Percentiles rank a stretch among this genome's conserved stretches.
Evolutionary conservation across 2,113 vertebrate species (phyloP).

Genomic region (Cyprinodon variegatus): DNA sequence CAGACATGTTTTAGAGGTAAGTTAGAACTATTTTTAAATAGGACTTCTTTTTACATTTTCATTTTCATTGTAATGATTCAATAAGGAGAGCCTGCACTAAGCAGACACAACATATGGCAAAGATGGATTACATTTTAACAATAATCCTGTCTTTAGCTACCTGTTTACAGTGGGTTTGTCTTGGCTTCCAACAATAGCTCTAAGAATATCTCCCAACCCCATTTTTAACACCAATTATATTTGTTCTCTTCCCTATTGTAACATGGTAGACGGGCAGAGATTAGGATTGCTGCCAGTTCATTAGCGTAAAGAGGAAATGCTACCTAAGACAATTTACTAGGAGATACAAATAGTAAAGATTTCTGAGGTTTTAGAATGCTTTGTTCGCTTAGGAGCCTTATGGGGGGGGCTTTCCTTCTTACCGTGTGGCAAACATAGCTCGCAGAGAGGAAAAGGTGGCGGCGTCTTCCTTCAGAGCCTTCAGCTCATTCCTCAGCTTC

Average conservation of each 20-base stretch:
- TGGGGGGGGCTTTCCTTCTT: conserved; percentile 38
- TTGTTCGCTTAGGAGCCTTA: background rate
- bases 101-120: conserved; percentile 25
- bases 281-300: background rate
- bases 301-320: background rate
- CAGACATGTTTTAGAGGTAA: conserved; percentile 53
- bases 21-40: conserved; percentile 29
- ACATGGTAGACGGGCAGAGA: background rate
- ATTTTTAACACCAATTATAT: conserved; percentile 2
- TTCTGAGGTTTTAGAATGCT: background rate
- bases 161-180: conserved; percentile 8
- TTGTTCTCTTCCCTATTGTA: background rate
- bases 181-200: conserved; percentile 4
- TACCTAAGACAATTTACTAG: background rate
- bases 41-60: conserved; percentile 14
- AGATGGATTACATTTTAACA: conserved; percentile 31
- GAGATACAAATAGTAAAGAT: background rate
- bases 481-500: conserved; percentile 97
- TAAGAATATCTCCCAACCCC: conserved; percentile 5
- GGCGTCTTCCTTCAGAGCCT: conserved; percentile 96
- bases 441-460: conserved; percentile 97
- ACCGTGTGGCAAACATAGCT: conserved; percentile 99
- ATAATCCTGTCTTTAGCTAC: conserved; percentile 42
- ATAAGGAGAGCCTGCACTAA: conserved; percentile 29
- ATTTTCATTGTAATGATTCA: conserved; percentile 22